Conservation (phyloP, 2,888 invertebrate genomes). For the Ischnura elegans region DNA sequence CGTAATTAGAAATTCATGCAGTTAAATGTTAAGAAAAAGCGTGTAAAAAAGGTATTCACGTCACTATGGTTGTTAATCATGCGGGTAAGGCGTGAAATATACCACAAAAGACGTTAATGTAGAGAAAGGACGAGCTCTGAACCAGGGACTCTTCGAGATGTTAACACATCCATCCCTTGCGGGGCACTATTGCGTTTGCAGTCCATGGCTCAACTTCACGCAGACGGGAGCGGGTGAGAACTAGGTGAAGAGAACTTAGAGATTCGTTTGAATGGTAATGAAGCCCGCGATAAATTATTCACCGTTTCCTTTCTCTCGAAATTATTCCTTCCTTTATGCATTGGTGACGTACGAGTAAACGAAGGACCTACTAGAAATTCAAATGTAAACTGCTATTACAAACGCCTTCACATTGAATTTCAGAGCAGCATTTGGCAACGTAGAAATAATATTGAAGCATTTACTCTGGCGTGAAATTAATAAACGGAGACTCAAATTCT, state of each 20-base stretch:
- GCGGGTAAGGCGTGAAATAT: no score
- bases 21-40: no score
- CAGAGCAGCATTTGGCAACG: conserved; percentile 30
- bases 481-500: no score
- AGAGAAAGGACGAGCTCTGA: no score
- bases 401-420: conserved; percentile 40
- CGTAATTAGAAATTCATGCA: no score
- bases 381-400: conserved; percentile 9
- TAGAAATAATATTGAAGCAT: conserved; percentile 41
- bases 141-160: no score
- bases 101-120: no score
- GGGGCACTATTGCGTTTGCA: no score
- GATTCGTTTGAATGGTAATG: conserved; percentile 42
- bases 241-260: conserved; percentile 34
- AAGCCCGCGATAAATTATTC: conserved; percentile 40
- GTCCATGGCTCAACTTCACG: no score
- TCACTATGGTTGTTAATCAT: no score
- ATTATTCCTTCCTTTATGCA: conserved; percentile 48
- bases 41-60: no score
- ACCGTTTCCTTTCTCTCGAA: conserved; percentile 36
- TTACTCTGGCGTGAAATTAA: conserved; percentile 4
- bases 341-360: conserved; percentile 41
- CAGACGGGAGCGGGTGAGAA: conserved; percentile 22
- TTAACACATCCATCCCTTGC: no score
- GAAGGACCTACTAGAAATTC: conserved; percentile 47